A percentile compares a stretch with the other conserved stretches of the same genome.
These are phyloP conservation scores for Dicycla oo DNA, from an alignment of 2,888 invertebrate genomes.

Conservation along the genomic window DNA sequence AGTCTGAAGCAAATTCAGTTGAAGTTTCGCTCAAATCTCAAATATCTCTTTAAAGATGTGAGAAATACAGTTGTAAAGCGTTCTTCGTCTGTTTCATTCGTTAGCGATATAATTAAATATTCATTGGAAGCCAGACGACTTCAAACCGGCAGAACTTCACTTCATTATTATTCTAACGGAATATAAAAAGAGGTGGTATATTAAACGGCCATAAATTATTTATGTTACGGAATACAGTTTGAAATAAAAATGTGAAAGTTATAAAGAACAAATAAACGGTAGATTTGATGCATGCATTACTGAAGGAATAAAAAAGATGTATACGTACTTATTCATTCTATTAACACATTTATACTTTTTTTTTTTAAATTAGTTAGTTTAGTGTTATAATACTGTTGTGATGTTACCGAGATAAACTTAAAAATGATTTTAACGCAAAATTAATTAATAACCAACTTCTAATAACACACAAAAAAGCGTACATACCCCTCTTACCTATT, in stretches of 20 bases:
- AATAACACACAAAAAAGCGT: no score
- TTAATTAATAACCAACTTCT: background rate
- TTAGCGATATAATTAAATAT: slow-evolving; percentile 36
- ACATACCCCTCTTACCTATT: background rate
- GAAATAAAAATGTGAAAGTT: slow-evolving; percentile 30
- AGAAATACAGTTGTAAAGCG: slow-evolving; percentile 31
- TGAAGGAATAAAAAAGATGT: background rate
- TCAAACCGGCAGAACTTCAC: slow-evolving; percentile 26
- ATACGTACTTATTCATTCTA: background rate
- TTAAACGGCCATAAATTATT: slow-evolving; percentile 34
- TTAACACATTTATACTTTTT: background rate
- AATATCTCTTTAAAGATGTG: slow-evolving; percentile 23
- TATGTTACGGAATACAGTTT: slow-evolving; percentile 6
- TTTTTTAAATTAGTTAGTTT: background rate
- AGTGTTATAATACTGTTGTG: no score
- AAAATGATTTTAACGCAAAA: background rate
- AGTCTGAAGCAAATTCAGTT: slow-evolving; percentile 25
- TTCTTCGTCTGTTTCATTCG: slow-evolving; percentile 22
- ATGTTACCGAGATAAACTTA: no score
- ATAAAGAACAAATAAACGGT: slow-evolving; percentile 21
- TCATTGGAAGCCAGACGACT: slow-evolving; percentile 42
- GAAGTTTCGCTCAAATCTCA: slow-evolving; percentile 28
- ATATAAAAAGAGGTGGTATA: slow-evolving; percentile 33
- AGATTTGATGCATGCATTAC: slow-evolving; percentile 1
- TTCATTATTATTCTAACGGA: slow-evolving; percentile 39